These are phyloP conservation scores for Morinoia aosen DNA, from an alignment of 2,888 invertebrate genomes.

Conservation along the genomic window DNA sequence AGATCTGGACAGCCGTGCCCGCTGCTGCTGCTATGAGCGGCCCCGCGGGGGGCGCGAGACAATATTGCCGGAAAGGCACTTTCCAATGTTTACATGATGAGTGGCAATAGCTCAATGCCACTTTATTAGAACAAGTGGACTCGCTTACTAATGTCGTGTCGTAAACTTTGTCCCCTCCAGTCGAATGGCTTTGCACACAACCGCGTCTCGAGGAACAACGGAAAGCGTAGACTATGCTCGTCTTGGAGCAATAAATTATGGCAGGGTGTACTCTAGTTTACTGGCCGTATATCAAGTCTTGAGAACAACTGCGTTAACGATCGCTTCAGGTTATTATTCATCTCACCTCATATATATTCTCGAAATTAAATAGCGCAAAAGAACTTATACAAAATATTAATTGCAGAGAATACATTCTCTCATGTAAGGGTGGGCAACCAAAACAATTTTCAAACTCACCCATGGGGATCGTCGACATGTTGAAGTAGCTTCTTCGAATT, in stretches of 20 bases:
- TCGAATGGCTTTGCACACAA: slow-evolving; percentile 8
- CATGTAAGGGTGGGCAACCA: background rate
- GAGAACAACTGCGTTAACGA: slow-evolving; percentile 1
- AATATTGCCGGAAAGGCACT: slow-evolving; percentile 51
- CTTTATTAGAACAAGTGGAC: slow-evolving; percentile 40
- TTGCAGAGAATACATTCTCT: background rate
- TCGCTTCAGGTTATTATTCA: background rate
- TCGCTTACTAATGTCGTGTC: slow-evolving; percentile 31
- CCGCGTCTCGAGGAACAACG: background rate
- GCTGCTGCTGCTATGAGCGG: background rate
- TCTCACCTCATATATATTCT: background rate
- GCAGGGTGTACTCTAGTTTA: background rate
- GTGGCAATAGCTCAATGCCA: slow-evolving; percentile 43
- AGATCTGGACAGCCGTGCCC: background rate
- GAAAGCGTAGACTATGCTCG: background rate
- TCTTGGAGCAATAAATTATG: background rate
- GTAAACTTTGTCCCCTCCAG: slow-evolving; percentile 27
- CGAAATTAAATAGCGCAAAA: background rate
- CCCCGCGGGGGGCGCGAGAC: slow-evolving; percentile 44
- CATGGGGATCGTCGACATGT: background rate
- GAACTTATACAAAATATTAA: background rate
- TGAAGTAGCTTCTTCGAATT: slow-evolving; percentile 1
- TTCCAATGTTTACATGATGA: slow-evolving; percentile 52
- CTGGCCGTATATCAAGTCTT: background rate
- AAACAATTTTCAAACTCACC: background rate